Conservation (phyloP, 1,140 invertebrate species). For the Holcopasites calliopsidis region DNA sequence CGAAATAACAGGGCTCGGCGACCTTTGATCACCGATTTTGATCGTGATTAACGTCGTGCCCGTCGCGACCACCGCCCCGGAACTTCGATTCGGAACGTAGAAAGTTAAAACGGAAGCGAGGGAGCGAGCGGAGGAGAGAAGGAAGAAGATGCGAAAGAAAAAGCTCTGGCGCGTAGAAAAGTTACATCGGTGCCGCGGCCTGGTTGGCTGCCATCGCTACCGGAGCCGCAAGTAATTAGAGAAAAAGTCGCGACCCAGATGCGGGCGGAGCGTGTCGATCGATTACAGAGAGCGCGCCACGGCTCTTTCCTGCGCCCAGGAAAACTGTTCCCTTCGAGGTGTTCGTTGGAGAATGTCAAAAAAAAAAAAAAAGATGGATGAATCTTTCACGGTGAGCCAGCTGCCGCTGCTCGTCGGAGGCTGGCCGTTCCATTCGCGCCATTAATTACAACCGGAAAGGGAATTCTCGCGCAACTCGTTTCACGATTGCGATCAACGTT, state of each 20-base stretch:
- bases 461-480: background rate
- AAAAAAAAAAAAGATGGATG: slow-evolving; percentile 57
- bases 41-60: slow-evolving; percentile 42
- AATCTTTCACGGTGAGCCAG: background rate
- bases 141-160: background rate
- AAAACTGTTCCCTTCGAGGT: slow-evolving; percentile 17
- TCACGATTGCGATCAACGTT: background rate
- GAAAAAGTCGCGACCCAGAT: slow-evolving; percentile 63
- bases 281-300: slow-evolving; percentile 31
- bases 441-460: slow-evolving; percentile 3
- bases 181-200: slow-evolving; percentile 26
- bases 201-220: slow-evolving; percentile 24
- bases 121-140: background rate
- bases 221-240: slow-evolving; percentile 59
- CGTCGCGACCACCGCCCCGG: background rate
- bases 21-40: slow-evolving; percentile 61
- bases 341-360: slow-evolving; percentile 7
- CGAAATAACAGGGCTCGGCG: slow-evolving; percentile 37
- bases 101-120: background rate
- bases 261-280: slow-evolving; percentile 54
- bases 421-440: background rate
- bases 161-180: slow-evolving; percentile 9
- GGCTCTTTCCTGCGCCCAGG: slow-evolving; percentile 3
- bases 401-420: background rate
- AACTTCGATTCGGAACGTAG: slow-evolving; percentile 15